Evolutionary conservation across 1,140 invertebrate genomes (phyloP), one percentile per base, ranked within the genome.

Genomic region (Prorops nasuta): DNA sequence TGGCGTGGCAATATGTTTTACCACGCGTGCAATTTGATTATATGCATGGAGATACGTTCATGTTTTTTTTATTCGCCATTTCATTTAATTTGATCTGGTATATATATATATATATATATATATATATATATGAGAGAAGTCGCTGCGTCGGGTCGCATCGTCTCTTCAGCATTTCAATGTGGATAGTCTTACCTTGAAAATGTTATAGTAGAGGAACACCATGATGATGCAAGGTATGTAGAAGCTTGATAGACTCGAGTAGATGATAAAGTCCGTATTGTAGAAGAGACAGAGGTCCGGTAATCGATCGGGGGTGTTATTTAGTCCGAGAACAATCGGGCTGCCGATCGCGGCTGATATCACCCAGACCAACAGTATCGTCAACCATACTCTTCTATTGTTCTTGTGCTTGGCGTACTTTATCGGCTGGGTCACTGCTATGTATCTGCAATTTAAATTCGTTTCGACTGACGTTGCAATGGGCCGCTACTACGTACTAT

Each of bases 321-420:
- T 98, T 39, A 97, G 83, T 18, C 96, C 96, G 41, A 98, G 81
- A 17, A 98, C 92, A 53, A 99, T 96, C 3, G 97, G 97, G 14
- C 92, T 89, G n/a, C 94, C 97, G 59, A 99, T 98, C 38, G 93
- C 91, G 0, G 88, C 86, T 31, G 95, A 98, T 71, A 98, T 91
- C 52, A 92, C 84, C 97, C 97, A 99, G 16, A 97, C 95, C 50
- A 98, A 78, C n/a, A 87, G 85, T 65, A 99, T 96, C 58, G 94
- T 98, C 68, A 96, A 75, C 84, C 92, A 93, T 31, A 98, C 94
- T 51, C 97, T 84, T 50, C 88, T 85, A 76, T 94, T 96, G 81
- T 95, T 98, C 81, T 97, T 96, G 81, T 98, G 96, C 70, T 97
- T 96, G 38, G 95, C 92, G 81, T 99, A 99, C 78, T 97, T 97